A percentile compares a stretch with the other conserved stretches of the same genome.
Evolutionary conservation across 2,113 vertebrate genomes (phyloP).

Genomic region (Lonchura striata): DNA sequence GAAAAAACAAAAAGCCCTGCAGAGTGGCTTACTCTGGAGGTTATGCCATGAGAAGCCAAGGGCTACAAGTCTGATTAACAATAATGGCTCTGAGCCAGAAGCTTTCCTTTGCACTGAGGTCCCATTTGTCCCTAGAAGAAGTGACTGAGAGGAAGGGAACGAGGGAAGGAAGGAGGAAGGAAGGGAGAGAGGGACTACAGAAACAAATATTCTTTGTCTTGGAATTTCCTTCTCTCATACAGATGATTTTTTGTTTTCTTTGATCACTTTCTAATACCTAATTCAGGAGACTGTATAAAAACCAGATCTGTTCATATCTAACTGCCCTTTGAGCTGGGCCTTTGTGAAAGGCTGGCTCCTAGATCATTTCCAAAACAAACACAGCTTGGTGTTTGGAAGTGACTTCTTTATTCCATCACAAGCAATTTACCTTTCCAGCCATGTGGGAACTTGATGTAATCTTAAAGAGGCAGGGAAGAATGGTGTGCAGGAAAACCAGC

Average conservation of each 20-base stretch:
- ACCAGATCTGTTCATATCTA: neutral
- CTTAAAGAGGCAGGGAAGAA: neutral
- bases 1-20: neutral
- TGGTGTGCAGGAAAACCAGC: fast-evolving
- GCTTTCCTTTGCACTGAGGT: neutral
- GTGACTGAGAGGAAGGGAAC: neutral
- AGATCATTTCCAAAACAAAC: neutral
- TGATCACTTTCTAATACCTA: neutral
- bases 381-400: neutral
- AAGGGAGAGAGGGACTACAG: no score
- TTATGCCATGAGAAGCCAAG: neutral
- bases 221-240: neutral
- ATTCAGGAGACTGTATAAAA: neutral
- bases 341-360: neutral
- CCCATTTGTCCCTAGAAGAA: neutral
- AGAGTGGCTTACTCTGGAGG: neutral
- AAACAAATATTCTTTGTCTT: neutral
- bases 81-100: neutral
- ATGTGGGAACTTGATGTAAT: neutral
- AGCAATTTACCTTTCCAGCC: neutral
- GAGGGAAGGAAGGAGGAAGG: no score
- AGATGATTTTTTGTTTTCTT: neutral
- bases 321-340: neutral
- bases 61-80: neutral
- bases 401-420: neutral